A percentile compares a stretch with the other conserved stretches of the same genome.
These are phyloP conservation scores for Trichosurus vulpecula DNA, from an alignment of 2,797 vertebrate genomes.

Conservation along the genomic window DNA sequence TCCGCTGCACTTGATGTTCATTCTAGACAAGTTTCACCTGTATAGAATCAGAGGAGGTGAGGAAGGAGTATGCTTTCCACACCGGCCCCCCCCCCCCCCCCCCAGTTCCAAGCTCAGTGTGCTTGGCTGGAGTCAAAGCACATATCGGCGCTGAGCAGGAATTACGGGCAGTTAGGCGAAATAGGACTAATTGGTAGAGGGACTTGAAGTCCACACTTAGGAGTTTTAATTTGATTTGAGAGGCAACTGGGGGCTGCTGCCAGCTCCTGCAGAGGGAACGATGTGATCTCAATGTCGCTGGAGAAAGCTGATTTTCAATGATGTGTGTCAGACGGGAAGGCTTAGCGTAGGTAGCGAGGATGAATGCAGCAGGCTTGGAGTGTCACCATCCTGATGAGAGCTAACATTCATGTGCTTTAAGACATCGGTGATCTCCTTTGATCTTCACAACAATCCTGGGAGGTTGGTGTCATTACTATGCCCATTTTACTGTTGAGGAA, in stretches of 20 bases:
- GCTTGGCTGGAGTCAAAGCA: not conserved
- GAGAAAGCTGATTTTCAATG: conserved; percentile 63
- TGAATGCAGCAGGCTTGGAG: conserved; percentile 13
- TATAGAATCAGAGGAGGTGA: not conserved
- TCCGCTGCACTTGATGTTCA: not conserved
- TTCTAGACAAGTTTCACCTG: not conserved
- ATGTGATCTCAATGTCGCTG: conserved; percentile 43
- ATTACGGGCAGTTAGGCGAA: not conserved
- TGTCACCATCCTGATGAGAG: not conserved
- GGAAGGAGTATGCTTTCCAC: not conserved
- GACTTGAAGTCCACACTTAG: conserved; percentile 16
- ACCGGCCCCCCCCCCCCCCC: not conserved
- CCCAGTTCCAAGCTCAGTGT: not conserved
- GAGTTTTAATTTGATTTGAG: conserved; percentile 65
- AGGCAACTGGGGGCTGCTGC: conserved; percentile 55
- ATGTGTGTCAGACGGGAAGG: conserved; percentile 45
- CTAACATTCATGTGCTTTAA: not conserved
- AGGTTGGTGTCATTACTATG: not conserved
- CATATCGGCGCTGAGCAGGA: not conserved
- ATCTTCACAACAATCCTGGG: not conserved
- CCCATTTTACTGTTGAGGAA: not conserved
- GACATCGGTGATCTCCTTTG: not conserved
- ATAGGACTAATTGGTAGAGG: conserved; percentile 19
- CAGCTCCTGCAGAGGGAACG: not conserved
- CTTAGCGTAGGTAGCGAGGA: conserved; percentile 10